Evolutionary conservation across 2,888 invertebrate genomes (phyloP).

Genomic region (Trachelus iudaicus): DNA sequence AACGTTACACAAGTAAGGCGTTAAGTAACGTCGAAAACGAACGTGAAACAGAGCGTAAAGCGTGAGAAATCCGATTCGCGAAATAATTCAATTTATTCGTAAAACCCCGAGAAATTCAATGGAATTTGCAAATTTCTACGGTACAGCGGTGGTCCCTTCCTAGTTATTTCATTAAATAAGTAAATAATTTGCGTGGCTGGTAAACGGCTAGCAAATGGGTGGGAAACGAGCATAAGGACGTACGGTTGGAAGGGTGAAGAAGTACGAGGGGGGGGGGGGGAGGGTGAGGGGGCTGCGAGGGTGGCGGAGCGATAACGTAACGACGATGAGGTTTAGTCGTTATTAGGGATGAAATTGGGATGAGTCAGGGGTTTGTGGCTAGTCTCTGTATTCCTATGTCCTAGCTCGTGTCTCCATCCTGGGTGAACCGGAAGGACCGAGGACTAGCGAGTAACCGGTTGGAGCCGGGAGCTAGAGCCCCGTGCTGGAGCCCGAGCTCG

Average conservation of each 20-base stretch:
- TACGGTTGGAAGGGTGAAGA: background rate
- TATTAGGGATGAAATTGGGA: background rate
- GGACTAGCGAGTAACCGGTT: background rate
- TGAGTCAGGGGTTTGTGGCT: background rate
- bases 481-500: constrained; percentile 33
- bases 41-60: constrained; percentile 19
- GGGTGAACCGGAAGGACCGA: background rate
- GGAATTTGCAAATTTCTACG: background rate
- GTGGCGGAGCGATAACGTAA: background rate
- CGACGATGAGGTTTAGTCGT: background rate
- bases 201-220: background rate
- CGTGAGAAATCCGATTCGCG: constrained; percentile 17
- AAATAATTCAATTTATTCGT: background rate
- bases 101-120: background rate
- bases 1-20: constrained; percentile 6
- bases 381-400: background rate
- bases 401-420: background rate
- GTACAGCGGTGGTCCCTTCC: background rate
- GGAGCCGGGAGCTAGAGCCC: background rate
- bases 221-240: background rate
- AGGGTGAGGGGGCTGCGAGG: background rate
- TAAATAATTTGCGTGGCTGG: background rate
- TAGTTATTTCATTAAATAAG: background rate
- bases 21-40: constrained; percentile 18
- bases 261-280: background rate